Conservation (phyloP, 2,888 invertebrate species). For the Phalera bucephala region DNA sequence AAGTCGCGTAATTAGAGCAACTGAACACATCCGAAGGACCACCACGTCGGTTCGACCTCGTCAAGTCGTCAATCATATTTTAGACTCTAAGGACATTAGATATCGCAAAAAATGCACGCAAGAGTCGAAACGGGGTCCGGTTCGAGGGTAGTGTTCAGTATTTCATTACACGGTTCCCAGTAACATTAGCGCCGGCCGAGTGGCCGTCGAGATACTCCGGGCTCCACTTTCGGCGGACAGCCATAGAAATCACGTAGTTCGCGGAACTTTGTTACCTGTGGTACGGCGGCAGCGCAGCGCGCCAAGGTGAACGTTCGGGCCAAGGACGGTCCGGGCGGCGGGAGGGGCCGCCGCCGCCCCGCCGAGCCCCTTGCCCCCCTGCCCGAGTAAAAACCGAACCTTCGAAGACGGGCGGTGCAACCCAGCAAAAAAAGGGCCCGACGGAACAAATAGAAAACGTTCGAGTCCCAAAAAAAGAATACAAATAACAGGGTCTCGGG, state of each 20-base stretch:
- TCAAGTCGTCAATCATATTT: slow-evolving; percentile 27
- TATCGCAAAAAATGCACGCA: slow-evolving; percentile 48
- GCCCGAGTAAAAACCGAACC: slow-evolving; percentile 73
- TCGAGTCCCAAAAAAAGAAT: slow-evolving; percentile 53
- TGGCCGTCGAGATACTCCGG: slow-evolving; percentile 53
- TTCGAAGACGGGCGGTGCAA: slow-evolving; percentile 68
- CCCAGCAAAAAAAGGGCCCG: slow-evolving; percentile 78
- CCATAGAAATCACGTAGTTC: slow-evolving; percentile 82
- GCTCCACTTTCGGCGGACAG: slow-evolving; percentile 76
- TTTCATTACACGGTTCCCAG: slow-evolving; percentile 66
- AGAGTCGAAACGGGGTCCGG: slow-evolving; percentile 37
- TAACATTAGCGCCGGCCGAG: slow-evolving; percentile 61
- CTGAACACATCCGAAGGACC: slow-evolving; percentile 50
- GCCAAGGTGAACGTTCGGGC: slow-evolving; percentile 82
- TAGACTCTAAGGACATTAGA: slow-evolving; percentile 44
- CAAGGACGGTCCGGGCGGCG: slow-evolving; percentile 77
- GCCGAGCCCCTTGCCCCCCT: slow-evolving; percentile 42
- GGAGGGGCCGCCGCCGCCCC: slow-evolving; percentile 56
- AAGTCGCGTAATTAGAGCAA: slow-evolving; percentile 49
- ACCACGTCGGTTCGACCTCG: slow-evolving; percentile 54
- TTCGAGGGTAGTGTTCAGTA: slow-evolving; percentile 45
- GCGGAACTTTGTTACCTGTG: slow-evolving; percentile 83
- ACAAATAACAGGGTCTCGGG: slow-evolving; percentile 70
- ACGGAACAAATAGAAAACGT: slow-evolving; percentile 80
- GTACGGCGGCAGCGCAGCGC: slow-evolving; percentile 72